Evolutionary conservation across 2,113 vertebrate genomes (phyloP).

Genomic region (Otolemur garnettii): DNA sequence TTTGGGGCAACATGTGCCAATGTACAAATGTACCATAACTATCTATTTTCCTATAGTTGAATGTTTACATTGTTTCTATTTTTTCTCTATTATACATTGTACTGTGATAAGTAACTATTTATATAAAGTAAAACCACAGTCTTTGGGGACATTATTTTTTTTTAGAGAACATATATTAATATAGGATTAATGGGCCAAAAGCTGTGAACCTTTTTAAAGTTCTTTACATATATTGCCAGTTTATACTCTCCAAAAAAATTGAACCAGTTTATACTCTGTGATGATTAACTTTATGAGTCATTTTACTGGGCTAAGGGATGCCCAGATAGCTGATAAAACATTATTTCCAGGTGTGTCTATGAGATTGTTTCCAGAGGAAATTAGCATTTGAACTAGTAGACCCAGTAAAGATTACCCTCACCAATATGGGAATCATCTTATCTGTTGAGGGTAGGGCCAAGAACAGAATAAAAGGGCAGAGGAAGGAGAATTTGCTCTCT

Average conservation of each 20-base stretch:
- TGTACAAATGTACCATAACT: neutral
- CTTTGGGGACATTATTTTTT: neutral
- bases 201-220: neutral
- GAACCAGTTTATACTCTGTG: neutral
- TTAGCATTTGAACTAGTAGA: neutral
- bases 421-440: neutral
- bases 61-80: neutral
- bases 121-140: neutral
- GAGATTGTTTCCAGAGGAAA: neutral
- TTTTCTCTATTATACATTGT: neutral
- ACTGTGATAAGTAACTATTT: neutral
- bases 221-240: neutral
- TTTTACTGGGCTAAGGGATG: neutral
- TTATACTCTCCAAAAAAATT: constrained; percentile 19
- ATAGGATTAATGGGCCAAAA: neutral
- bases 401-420: neutral
- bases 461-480: neutral
- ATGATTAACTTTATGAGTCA: neutral
- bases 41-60: neutral
- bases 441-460: neutral
- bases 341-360: neutral
- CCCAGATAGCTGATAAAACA: neutral
- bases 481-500: neutral
- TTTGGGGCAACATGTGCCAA: neutral
- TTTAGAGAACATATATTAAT: neutral